Evolutionary conservation across 2,888 invertebrate species (phyloP), one percentile per base, ranked within the genome.

Genomic region (Cactoblastis cactorum): DNA sequence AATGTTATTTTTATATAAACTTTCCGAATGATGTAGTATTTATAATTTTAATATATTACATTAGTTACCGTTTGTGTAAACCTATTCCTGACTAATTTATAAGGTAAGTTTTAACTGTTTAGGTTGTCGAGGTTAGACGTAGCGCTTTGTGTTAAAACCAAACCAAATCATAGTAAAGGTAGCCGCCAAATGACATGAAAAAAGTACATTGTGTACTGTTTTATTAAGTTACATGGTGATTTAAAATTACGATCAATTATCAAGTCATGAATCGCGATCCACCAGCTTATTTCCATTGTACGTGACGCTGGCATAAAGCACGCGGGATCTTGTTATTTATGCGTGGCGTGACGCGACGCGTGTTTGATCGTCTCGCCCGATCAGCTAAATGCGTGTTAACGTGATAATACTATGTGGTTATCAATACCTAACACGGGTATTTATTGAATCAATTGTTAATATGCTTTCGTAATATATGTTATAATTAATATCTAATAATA

Each of bases 301-400:
- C 34, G 34, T 14, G 46, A 35, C 33, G 18, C 46, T 14, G 12
- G 34, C 14, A 12, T 22, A 3, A 12, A 35, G 35, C 22, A 45
- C 45, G 11, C 46, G 18, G 17, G 33, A 46, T 19, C 34, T 46
- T 12, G 22, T 35, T 35, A 43, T 43, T 43, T 43, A 43, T 32
- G 43, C 43, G 17, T 17, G 12, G 28, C 28, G 28, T 43, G 43
- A 43, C 43, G 11, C 37, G 15, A 37, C n/a, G 15, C 28, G 28
- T 14, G 28, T 15, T 28, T 28, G 15, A 32, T 28, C 28, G 17
- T 43, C 11, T 17, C 43, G 43, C 43, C 28, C 28, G 43, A 43
- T 43, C 28, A 28, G 12, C 28, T 43, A 43, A 43, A 43, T 43
- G n/a, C 43, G 43, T 43, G 43, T 43, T 43, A 43, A 43, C 28